These are phyloP conservation scores for Aselliscus stoliczkanus DNA, from an alignment of 2,797 vertebrate genomes.

Conservation along the genomic window DNA sequence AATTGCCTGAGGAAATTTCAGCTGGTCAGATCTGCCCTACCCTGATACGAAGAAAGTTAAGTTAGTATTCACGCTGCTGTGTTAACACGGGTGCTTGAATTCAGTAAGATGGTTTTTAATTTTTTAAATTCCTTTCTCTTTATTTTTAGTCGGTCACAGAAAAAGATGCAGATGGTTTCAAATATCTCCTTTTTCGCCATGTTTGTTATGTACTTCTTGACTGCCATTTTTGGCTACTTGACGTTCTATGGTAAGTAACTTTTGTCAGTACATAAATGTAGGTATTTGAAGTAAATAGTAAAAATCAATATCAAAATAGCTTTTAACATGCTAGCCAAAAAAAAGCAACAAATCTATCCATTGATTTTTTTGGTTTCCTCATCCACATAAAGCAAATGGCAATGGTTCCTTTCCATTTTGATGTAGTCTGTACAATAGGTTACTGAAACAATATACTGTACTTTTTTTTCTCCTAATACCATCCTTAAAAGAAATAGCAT, in stretches of 20 bases:
- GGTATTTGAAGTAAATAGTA: background rate
- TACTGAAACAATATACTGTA: background rate
- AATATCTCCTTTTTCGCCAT: conserved; percentile 95
- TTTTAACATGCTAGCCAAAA: background rate
- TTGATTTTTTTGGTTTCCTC: background rate
- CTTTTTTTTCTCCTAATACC: background rate
- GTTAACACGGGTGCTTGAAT: background rate
- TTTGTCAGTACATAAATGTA: background rate
- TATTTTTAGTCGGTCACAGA: conserved; percentile 88
- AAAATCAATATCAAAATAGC: background rate
- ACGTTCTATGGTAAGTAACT: conserved; percentile 92
- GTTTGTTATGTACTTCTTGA: conserved; percentile 96
- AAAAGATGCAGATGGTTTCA: conserved; percentile 94
- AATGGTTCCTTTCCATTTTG: background rate
- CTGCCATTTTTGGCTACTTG: conserved; percentile 95
- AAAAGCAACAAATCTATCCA: background rate
- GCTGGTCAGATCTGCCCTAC: background rate
- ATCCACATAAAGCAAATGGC: background rate
- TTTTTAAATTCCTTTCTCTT: conserved; percentile 66
- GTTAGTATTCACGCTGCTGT: background rate
- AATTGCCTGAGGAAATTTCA: background rate
- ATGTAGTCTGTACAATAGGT: background rate
- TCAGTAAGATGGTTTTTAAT: background rate
- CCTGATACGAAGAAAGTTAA: background rate
- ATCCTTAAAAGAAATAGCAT: background rate